Evolutionary conservation across 1,140 invertebrate species (phyloP), one percentile per base, ranked within the genome.

Genomic region (Nylanderia fulva): DNA sequence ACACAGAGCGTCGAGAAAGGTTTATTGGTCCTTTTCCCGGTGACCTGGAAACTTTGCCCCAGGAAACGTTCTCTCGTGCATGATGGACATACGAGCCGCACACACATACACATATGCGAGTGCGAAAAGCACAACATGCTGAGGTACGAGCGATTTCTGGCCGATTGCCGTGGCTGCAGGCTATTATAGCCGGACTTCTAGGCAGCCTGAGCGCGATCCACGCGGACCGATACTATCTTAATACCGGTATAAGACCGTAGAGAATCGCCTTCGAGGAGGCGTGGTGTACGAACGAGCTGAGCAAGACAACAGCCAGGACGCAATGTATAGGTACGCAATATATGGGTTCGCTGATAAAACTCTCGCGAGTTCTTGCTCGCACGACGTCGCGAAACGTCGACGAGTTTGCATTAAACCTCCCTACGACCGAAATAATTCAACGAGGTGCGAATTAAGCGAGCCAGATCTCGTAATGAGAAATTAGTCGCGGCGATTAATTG

Each of bases 141-240:
- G 75, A 83, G 71, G 27, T 74, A 42, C 86, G 66, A 75, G 68
- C 68, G 82, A 89, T 89, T 85, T 83, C 71, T 39, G 45, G 11
- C 11, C 82, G 86, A 87, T 87, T 48, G 66, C 56, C 74, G 36
- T 76, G n/a, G 82, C 86, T 21, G 36, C 27, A 42, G 63, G 83
- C 84, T 74, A 85, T 88, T 88, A 88, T 56, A 82, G 56, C 56
- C 54, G 42, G 82, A 85, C 86, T 88, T 18, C 52, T 85, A 87
- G 60, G 42, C 68, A 72, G 33, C 18, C 52, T 66, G 64, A 68
- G 48, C 82, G 69, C 56, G 64, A 74, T 85, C 48, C 64, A 85
- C 24, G 68, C 39, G 42, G 42, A 54, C 42, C 61, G 87, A 88
- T 88, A 82, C 29, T 69, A 88, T 88, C 87, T 88, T 64, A 71